Conservation (phyloP, 2,797 vertebrate genomes). For the Mus caroli region DNA sequence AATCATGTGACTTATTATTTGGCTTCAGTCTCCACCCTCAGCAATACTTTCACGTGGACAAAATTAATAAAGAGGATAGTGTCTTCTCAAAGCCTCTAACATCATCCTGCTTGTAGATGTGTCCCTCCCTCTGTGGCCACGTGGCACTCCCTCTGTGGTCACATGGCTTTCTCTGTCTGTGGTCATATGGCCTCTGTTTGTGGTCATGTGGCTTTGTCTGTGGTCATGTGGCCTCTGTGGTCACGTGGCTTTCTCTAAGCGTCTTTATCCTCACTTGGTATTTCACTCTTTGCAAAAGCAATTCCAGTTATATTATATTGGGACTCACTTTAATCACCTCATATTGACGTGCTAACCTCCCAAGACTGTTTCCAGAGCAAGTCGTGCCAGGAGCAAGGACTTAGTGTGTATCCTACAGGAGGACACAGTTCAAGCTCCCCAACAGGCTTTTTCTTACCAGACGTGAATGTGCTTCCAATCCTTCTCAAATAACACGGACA, state of each 20-base stretch:
- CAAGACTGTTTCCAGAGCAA: background rate
- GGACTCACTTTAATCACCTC: background rate
- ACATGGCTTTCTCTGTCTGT: background rate
- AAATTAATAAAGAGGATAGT: background rate
- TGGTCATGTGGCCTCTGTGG: background rate
- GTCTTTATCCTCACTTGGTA: background rate
- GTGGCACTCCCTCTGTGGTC: too few relatives aligned
- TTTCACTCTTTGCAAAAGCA: background rate
- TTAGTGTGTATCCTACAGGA: background rate
- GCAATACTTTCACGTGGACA: background rate
- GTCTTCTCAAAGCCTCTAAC: too few relatives aligned
- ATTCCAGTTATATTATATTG: background rate
- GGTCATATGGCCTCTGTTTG: background rate
- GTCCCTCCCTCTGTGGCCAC: background rate
- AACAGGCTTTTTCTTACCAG: background rate
- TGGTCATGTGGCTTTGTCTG: background rate
- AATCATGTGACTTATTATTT: background rate
- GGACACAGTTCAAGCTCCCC: background rate
- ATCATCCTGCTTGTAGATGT: accelerated
- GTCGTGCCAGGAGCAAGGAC: background rate
- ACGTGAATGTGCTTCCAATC: background rate
- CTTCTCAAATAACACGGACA: background rate
- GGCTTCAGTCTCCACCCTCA: background rate
- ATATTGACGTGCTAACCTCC: background rate
- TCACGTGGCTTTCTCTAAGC: background rate